Base-by-base conservation (phyloP, 1,140 invertebrate species). In the Sitobion miscanthi region DNA sequence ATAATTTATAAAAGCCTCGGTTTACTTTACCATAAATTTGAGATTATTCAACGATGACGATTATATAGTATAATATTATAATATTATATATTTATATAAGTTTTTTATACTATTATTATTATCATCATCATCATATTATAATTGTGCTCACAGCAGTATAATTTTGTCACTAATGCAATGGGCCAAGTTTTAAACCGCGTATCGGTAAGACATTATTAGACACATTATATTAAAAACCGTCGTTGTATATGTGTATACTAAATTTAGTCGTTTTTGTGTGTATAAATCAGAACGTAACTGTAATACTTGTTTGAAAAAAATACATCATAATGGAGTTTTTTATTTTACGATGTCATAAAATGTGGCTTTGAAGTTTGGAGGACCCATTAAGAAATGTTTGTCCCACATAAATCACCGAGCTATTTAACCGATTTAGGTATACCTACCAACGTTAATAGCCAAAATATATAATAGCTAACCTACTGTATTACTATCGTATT, bases 31-130 rank as follows among this genome's bases (percentile, higher is more conserved):
- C 88, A 42, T 90, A 90, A 62, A 57, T 62, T 88, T 23, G 49
- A 52, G n/a, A 88, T 88, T 88, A 88, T 88, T 52, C 86, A 35
- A 88, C 30, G n/a, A 88, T 21, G 86, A 52, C n/a, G 20, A 35
- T 88, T 86, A 21, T 54, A 54, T 21, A 54, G 8, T 25, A 83
- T 83, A 38, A 38, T 83, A 35, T 35, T 35, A 35, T 35, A 38
- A 21, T 83, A 42, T 35, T 6, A 21, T 9, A 38, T 83, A 83
- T 38, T 17, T 83, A 35, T 83, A 45, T 2, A 14, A n/a, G 23
- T 47, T 86, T 86, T 85, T 25, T 85, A 85, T 82, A 82, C 35
- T 82, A 35, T 20, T 35, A 82, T 69, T 2, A 57, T n/a, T 1
- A n/a, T 69, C 14, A n/a, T 69, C 30, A 9, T 62, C 25, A n/a